Conservation (phyloP, 2,797 vertebrate species). For the Protosalanx chinensis region DNA sequence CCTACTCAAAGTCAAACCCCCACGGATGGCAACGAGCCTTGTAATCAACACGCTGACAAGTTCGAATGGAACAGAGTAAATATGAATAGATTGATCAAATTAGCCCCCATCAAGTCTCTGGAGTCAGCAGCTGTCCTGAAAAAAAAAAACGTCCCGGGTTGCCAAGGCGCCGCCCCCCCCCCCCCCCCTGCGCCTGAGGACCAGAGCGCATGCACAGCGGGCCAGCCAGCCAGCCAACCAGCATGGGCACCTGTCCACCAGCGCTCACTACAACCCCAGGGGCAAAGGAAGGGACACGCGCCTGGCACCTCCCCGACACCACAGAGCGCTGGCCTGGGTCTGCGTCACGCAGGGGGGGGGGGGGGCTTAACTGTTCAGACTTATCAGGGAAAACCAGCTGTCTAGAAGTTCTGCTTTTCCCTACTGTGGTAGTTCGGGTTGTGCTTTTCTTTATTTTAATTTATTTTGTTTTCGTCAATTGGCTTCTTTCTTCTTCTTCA, state of each 20-base stretch:
- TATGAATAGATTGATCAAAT: slow-evolving; percentile 79
- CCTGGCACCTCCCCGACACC: slow-evolving; percentile 60
- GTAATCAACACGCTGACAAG: slow-evolving; percentile 75
- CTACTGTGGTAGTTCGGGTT: background rate
- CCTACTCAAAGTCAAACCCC: slow-evolving; percentile 57
- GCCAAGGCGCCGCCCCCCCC: slow-evolving; percentile 59
- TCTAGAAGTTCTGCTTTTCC: slow-evolving; percentile 61
- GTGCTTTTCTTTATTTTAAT: slow-evolving; percentile 37
- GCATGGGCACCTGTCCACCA: slow-evolving; percentile 60
- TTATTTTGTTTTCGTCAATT: slow-evolving; percentile 32
- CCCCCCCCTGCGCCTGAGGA: slow-evolving; percentile 41
- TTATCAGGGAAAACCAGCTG: slow-evolving; percentile 70
- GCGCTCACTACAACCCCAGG: slow-evolving; percentile 56
- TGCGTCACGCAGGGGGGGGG: slow-evolving; percentile 63
- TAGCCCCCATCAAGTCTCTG: slow-evolving; percentile 76
- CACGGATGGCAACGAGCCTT: slow-evolving; percentile 68
- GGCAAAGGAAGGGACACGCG: slow-evolving; percentile 54
- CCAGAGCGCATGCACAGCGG: slow-evolving; percentile 41
- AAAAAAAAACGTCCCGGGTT: slow-evolving; percentile 52
- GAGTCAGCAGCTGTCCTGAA: slow-evolving; percentile 77
- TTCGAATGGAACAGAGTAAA: slow-evolving; percentile 66
- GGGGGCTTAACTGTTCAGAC: slow-evolving; percentile 68
- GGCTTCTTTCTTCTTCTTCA: slow-evolving; percentile 29
- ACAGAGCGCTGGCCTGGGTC: slow-evolving; percentile 46
- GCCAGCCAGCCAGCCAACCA: slow-evolving; percentile 54